Base-by-base conservation (phyloP, 2,888 invertebrate species). In the Bellardia bayeri region DNA sequence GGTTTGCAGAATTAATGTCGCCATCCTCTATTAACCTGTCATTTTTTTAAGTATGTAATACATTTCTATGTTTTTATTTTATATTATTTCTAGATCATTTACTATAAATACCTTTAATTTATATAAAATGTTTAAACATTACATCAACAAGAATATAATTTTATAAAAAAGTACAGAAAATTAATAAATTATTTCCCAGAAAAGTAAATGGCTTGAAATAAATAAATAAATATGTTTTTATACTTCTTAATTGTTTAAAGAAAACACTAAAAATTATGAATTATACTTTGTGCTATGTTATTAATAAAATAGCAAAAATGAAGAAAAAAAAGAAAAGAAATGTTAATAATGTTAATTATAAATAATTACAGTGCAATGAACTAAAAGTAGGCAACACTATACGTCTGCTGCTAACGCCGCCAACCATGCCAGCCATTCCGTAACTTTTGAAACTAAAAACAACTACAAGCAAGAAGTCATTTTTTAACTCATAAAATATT, bases 291-390 rank as follows among this genome's bases (percentile, higher is more conserved):
- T 42, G 8, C 45, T 45, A 2, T 33, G 8, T 51, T 51, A 58
- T 42, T 54, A 40, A 56, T 11, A 45, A 58, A 71, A 64, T 2
- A 71, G 68, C 49, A 68, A 61, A 74, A 68, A 56, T 64, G 4
- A 37, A 37, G 23, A 23, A 37, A 51, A 63, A 75, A 75, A 69
- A n/a, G n/a, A n/a, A 63, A 69, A 75, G 66, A 66, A 68, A 81
- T 81, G 69, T 80, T 79, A 83, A 80, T 80, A 83, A 84, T 71
- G 81, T 79, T 83, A 82, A 75, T 83, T 78, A 75, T 82, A 82
- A 84, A 87, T 88, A 87, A 88, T 83, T 85, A 74, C 85, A 82
- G 87, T 88, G 88, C 88, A 89, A 82, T 86, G 86, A 86, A 86
- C 88, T 80, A 84, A 84, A 88, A 84, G 86, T 88, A 86, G 87